Percentiles rank a stretch among this genome's conserved stretches.
Conservation (phyloP, 2,797 vertebrate genomes). For the Danio kyathit region DNA sequence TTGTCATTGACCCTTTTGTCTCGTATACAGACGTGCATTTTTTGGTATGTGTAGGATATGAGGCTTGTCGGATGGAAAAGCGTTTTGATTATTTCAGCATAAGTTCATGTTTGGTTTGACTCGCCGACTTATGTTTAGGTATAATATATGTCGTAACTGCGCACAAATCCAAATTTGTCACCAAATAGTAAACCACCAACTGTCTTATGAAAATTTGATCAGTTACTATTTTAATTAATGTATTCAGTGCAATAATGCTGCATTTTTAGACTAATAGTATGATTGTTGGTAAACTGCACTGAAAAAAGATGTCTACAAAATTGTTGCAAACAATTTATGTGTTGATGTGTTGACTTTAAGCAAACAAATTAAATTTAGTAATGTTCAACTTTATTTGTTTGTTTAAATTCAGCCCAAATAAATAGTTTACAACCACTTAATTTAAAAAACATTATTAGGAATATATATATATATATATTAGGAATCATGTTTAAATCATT, state of each 20-base stretch:
- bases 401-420: too few relatives aligned
- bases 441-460: too few relatives aligned
- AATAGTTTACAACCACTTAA: too few relatives aligned
- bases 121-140: neutral
- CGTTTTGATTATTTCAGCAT: neutral
- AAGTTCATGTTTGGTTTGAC: neutral
- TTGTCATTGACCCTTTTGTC: slow-evolving; percentile 15
- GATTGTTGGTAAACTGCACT: too few relatives aligned
- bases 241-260: neutral
- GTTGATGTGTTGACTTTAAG: too few relatives aligned
- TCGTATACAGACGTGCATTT: neutral
- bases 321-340: too few relatives aligned
- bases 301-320: too few relatives aligned
- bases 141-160: neutral
- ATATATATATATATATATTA: too few relatives aligned
- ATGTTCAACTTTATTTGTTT: too few relatives aligned
- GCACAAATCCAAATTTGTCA: neutral
- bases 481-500: too few relatives aligned
- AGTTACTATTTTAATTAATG: neutral
- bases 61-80: neutral
- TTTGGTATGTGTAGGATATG: neutral
- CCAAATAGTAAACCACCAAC: neutral
- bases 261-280: neutral
- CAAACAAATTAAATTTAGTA: too few relatives aligned
- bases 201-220: neutral